These are phyloP conservation scores for Oophaga pumilio DNA, from an alignment of 2,113 vertebrate species.

Conservation along the genomic window DNA sequence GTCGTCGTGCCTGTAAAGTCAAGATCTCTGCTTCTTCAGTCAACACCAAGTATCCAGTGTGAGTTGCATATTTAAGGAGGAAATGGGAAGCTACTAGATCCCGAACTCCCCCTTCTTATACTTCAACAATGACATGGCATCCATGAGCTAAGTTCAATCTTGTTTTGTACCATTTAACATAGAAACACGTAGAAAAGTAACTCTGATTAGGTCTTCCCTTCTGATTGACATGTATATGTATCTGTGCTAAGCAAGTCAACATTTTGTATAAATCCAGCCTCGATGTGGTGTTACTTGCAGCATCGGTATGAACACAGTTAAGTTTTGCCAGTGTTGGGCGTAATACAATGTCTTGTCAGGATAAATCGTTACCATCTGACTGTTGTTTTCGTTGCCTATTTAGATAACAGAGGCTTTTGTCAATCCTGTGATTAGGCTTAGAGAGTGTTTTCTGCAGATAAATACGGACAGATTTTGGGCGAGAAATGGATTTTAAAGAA, in stretches of 20 bases:
- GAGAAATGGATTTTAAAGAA: slow-evolving; percentile 39
- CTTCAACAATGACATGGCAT: no score
- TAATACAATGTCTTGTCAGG: slow-evolving; percentile 2
- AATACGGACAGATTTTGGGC: slow-evolving; percentile 20
- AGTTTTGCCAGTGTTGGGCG: neutral
- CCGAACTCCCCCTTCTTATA: no score
- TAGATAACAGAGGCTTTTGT: slow-evolving; percentile 55
- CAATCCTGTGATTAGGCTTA: slow-evolving; percentile 51
- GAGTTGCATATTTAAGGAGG: no score
- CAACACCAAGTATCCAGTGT: no score
- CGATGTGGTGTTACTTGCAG: neutral
- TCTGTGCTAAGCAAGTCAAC: neutral
- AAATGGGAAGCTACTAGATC: no score
- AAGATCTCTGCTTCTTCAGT: no score
- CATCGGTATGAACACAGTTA: neutral
- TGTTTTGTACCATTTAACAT: no score
- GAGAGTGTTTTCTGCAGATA: slow-evolving; percentile 55
- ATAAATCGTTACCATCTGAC: slow-evolving; percentile 50
- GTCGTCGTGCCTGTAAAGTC: no score
- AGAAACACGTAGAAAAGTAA: neutral
- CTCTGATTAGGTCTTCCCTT: neutral
- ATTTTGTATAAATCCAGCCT: neutral
- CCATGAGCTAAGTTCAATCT: no score
- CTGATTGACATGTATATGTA: neutral
- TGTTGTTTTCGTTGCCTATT: slow-evolving; percentile 51